These are phyloP conservation scores for Coelogynopora nodosa DNA, from an alignment of 2,888 invertebrate genomes.

Conservation along the genomic window DNA sequence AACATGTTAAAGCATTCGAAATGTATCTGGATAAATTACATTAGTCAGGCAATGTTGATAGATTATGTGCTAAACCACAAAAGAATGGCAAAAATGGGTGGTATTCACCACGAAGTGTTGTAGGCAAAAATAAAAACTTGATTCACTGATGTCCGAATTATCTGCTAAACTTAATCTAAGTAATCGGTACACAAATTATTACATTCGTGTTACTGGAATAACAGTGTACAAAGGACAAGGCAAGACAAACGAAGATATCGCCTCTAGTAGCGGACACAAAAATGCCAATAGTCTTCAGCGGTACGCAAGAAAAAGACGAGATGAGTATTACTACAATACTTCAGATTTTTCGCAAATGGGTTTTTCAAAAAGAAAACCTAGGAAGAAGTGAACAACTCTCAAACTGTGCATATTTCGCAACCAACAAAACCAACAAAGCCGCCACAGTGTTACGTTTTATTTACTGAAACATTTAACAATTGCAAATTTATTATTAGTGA, in stretches of 20 bases:
- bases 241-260: constrained; percentile 7
- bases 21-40: neutral
- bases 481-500: neutral
- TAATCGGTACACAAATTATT: neutral
- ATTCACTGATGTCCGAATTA: neutral
- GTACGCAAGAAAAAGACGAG: neutral
- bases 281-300: neutral
- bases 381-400: neutral
- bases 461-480: neutral
- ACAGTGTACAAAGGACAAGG: neutral
- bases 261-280: neutral
- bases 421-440: neutral
- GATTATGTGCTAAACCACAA: neutral
- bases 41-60: neutral
- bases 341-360: neutral
- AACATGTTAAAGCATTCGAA: constrained; percentile 4
- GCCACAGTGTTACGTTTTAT: neutral
- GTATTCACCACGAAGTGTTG: neutral
- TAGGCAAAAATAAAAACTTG: constrained; percentile 8
- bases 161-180: neutral
- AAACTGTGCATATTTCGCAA: too few species aligned
- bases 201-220: neutral
- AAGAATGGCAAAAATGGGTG: neutral
- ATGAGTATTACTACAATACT: constrained; percentile 5
- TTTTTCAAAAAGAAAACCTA: neutral